These are phyloP conservation scores for Siphlonurus alternatus DNA, from an alignment of 2,888 invertebrate species.

Conservation along the genomic window DNA sequence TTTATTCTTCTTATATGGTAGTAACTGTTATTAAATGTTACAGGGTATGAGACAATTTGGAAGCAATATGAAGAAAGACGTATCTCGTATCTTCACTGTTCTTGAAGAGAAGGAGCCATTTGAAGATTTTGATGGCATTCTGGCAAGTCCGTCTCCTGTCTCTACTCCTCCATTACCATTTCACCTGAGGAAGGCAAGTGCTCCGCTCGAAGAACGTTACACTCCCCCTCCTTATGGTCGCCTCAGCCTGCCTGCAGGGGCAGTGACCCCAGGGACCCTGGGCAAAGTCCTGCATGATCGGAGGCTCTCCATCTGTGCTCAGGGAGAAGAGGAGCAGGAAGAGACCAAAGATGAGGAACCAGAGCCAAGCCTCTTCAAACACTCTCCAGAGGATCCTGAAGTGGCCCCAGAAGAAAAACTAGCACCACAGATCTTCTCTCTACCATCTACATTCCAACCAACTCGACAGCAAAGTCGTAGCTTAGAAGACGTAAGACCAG, in stretches of 20 bases:
- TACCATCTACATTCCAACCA: neutral
- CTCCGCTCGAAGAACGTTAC: neutral
- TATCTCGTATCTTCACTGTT: slow-evolving; percentile 63
- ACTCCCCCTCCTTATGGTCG: slow-evolving; percentile 24
- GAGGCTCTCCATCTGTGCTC: slow-evolving; percentile 48
- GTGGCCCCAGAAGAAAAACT: neutral
- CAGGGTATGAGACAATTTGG: neutral
- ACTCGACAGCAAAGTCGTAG: neutral
- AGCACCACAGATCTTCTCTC: neutral
- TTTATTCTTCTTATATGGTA: too few species aligned
- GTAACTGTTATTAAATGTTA: too few species aligned
- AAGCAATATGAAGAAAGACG: slow-evolving; percentile 49
- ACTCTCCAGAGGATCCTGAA: slow-evolving; percentile 1
- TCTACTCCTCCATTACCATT: neutral
- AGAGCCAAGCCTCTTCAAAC: neutral
- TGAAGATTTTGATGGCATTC: slow-evolving; percentile 5
- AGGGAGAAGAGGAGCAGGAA: slow-evolving; percentile 14
- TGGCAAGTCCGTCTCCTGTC: neutral
- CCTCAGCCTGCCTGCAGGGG: slow-evolving; percentile 36
- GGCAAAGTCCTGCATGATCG: slow-evolving; percentile 43
- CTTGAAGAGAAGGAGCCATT: slow-evolving; percentile 47
- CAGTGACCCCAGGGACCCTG: slow-evolving; percentile 52
- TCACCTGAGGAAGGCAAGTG: neutral
- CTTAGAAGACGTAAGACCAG: slow-evolving; percentile 4
- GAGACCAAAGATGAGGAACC: slow-evolving; percentile 6